Percentiles rank a stretch among this genome's conserved stretches.
These are phyloP conservation scores for Paralichthys olivaceus DNA, from an alignment of 2,113 vertebrate genomes.

Conservation along the genomic window DNA sequence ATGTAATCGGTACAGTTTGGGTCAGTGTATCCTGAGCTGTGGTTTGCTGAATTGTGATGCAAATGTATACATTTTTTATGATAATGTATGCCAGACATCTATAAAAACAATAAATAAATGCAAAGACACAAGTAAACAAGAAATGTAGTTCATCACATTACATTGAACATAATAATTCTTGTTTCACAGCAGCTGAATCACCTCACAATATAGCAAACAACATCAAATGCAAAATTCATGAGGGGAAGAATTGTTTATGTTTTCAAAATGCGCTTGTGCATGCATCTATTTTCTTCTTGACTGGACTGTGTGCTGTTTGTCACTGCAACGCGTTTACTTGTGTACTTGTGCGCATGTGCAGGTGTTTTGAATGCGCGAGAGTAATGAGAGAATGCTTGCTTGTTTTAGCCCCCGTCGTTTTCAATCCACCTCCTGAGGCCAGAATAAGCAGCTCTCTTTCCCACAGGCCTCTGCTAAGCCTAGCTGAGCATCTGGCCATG, in stretches of 20 bases:
- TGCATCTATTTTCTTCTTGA: conserved; percentile 9
- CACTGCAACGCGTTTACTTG: conserved; percentile 5
- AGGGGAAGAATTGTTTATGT: neutral
- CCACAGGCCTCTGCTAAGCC: conserved; percentile 81
- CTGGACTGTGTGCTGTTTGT: conserved; percentile 8
- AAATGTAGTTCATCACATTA: neutral
- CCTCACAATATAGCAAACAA: neutral
- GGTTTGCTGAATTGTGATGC: neutral
- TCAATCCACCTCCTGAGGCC: conserved; percentile 78
- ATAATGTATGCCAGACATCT: neutral
- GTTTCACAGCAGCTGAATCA: neutral
- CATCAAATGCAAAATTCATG: conserved; percentile 26
- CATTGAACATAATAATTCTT: neutral
- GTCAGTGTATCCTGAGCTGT: neutral
- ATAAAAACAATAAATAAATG: too few species aligned
- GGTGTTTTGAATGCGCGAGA: conserved; percentile 51
- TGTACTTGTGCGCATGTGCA: conserved; percentile 28
- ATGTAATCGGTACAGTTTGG: neutral
- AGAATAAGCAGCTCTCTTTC: conserved; percentile 81
- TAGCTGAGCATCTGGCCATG: conserved; percentile 72
- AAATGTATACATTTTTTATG: neutral
- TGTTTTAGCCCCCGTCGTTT: conserved; percentile 77
- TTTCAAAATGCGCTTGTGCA: neutral
- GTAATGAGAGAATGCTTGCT: conserved; percentile 72
- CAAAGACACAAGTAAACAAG: too few species aligned